Percentiles rank a stretch among this genome's conserved stretches.
Conservation (phyloP, 2,888 invertebrate species). For the Odontocolon sp. region DNA sequence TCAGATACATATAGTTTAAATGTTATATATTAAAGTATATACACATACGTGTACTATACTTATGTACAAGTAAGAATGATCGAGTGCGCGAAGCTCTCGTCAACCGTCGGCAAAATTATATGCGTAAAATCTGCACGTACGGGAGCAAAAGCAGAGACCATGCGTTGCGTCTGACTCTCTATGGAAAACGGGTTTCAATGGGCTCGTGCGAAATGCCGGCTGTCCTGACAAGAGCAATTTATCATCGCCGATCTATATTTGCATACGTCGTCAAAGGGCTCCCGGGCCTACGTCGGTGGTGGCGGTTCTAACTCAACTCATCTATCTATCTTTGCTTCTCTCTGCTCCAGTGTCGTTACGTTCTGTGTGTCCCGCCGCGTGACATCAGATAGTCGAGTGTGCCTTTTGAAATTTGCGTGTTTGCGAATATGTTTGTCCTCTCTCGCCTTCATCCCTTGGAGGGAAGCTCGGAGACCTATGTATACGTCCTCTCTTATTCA, state of each 20-base stretch:
- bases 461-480: conserved; percentile 6
- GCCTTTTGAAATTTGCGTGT: conserved; percentile 80
- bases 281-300: conserved; percentile 49
- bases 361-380: conserved; percentile 65
- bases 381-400: conserved; percentile 80
- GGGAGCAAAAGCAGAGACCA: conserved; percentile 24
- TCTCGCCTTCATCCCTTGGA: conserved; percentile 41
- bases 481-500: conserved; percentile 48
- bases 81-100: conserved; percentile 59
- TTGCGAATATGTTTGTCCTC: conserved; percentile 77
- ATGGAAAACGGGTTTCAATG: conserved; percentile 77
- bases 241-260: conserved; percentile 81
- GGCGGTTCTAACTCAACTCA: conserved; percentile 40
- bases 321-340: background rate
- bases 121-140: conserved; percentile 68
- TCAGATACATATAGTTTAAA: no score
- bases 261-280: conserved; percentile 80
- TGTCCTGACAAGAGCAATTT: conserved; percentile 81
- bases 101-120: conserved; percentile 76
- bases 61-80: background rate
- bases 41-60: no score
- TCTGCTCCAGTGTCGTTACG: conserved; percentile 64
- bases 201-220: conserved; percentile 80
- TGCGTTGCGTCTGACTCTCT: conserved; percentile 54
- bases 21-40: no score